Evolutionary conservation across 2,797 vertebrate species (phyloP), one percentile per base, ranked within the genome.

Genomic region (Clarias platycephalus): DNA sequence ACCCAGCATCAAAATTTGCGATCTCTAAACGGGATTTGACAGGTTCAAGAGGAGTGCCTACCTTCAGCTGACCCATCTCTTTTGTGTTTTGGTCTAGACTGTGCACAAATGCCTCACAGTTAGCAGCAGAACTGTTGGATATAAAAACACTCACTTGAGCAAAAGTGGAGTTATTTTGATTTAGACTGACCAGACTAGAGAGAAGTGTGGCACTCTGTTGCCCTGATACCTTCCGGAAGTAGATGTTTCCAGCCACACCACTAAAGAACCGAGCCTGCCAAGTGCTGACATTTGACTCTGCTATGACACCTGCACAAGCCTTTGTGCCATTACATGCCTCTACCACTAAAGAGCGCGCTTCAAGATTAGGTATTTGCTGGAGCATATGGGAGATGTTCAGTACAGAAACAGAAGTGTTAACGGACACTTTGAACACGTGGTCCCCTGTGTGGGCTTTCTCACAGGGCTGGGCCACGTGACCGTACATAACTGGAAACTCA

Each of bases 401-500:
- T 0, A 58, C 31, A 6, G 68, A 18, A 5, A 22, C 13, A 2
- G 86, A 70, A 1, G 28, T 15, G 4, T 78, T 49, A 3, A 91
- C 87, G 0, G 78, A 82, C 71, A 95, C 92, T 0, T 58, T 85
- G 81, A 92, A 94, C 40, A 94, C 2, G 0, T 80, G 87, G 0
- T 86, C 28, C 74, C 95, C 96, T 0, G 95, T 90, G 53, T 93
- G 90, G 7, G 71, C 86, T 67, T 91, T 89, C 34, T 89, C 88
- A 84, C 96, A 96, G 18, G 95, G 95, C 15, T 92, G 86, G 49
- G 53, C 79, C 64, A 90, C 93, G 66, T 94, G 93, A 49, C 95
- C 95, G 0, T 93, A 94, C 93, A 92, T 95, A 63, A 96, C 93
- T 0, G 96, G 96, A 80, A 95, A 96, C 62, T 87, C 63, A 0